Conservation (phyloP, 2,797 vertebrate species). For the Sebastes steindachneri region DNA sequence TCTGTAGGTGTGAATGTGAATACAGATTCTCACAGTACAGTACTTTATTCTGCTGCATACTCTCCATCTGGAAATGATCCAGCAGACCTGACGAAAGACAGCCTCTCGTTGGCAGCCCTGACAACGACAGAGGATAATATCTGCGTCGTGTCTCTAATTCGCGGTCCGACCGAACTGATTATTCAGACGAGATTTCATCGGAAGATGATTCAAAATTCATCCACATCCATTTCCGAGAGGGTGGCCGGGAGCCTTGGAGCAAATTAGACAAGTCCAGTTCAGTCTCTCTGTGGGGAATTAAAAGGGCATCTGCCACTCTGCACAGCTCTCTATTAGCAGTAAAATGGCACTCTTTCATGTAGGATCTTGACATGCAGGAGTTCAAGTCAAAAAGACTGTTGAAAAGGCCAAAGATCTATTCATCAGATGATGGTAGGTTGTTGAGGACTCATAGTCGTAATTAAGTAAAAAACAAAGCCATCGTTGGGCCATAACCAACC, state of each 20-base stretch:
- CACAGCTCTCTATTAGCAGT: conserved; percentile 84
- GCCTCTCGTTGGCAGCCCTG: conserved; percentile 71
- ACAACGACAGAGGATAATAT: conserved; percentile 86
- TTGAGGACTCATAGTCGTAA: neutral
- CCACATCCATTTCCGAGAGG: conserved; percentile 89
- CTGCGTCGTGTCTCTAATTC: conserved; percentile 84
- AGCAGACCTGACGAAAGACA: conserved; percentile 84
- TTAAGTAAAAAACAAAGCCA: neutral
- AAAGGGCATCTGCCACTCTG: conserved; percentile 85
- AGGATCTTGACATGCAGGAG: conserved; percentile 83
- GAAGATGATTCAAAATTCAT: conserved; percentile 89
- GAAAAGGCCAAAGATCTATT: conserved; percentile 8
- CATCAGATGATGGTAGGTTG: neutral
- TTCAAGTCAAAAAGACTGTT: conserved; percentile 59
- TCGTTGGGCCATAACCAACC: neutral
- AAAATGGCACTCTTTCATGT: conserved; percentile 84
- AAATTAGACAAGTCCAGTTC: conserved; percentile 87
- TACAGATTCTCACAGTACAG: conserved; percentile 83
- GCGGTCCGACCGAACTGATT: conserved; percentile 86
- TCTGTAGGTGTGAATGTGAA: conserved; percentile 81
- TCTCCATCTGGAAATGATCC: conserved; percentile 87
- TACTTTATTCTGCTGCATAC: conserved; percentile 78
- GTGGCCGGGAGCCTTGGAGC: conserved; percentile 81
- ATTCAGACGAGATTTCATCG: conserved; percentile 82
- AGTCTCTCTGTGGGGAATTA: conserved; percentile 88